A percentile compares a stretch with the other conserved stretches of the same genome.
Conservation (phyloP, 2,888 invertebrate genomes). For the Cosmia trapezina region DNA sequence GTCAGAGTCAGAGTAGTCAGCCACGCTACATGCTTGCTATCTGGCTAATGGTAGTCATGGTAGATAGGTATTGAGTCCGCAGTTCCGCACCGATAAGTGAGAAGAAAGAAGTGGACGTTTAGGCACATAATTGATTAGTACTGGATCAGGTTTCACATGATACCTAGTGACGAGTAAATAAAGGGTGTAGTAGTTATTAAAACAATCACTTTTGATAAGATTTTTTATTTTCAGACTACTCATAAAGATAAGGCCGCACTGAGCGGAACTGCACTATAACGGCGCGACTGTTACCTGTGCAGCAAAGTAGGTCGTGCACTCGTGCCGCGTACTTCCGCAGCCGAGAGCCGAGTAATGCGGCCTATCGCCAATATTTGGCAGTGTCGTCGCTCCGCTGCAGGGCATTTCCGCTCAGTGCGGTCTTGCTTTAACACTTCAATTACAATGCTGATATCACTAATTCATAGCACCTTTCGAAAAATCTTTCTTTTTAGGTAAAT, state of each 20-base stretch:
- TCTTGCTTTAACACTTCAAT: slow-evolving; percentile 19
- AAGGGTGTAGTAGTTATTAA: slow-evolving; percentile 4
- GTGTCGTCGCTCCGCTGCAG: neutral
- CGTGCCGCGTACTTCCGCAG: neutral
- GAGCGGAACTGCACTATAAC: neutral
- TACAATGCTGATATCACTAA: slow-evolving; percentile 42
- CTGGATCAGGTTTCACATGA: neutral
- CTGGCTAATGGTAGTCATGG: neutral
- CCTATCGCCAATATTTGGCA: neutral
- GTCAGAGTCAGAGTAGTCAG: neutral
- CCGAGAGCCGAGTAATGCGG: neutral
- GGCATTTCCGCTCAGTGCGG: slow-evolving; percentile 10
- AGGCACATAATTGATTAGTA: neutral
- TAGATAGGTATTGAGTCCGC: neutral
- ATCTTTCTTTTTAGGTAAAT: slow-evolving; percentile 7
- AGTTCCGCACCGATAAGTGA: no score
- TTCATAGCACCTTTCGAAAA: slow-evolving; percentile 56
- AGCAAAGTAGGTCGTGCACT: neutral
- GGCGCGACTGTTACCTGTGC: neutral
- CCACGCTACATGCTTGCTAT: no score
- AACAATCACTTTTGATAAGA: slow-evolving; percentile 8
- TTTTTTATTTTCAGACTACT: slow-evolving; percentile 45
- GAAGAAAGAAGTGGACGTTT: neutral
- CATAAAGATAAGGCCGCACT: slow-evolving; percentile 22
- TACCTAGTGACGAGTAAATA: neutral